phyloP scores from a whole-genome alignment of 1,140 invertebrate genomes.

The Lycorma delicatula region DNA sequence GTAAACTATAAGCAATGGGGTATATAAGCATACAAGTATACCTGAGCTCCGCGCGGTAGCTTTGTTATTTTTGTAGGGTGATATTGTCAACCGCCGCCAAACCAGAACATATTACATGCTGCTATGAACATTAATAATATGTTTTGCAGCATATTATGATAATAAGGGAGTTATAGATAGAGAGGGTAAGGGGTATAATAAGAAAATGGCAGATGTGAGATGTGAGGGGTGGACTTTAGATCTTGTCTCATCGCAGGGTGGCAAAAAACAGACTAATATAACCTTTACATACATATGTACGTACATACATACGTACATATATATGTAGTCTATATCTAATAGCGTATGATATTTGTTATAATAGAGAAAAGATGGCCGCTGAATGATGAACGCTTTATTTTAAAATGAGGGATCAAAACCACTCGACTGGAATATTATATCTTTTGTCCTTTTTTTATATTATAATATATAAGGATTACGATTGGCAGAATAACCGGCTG shows the following conservation, averaged over 20 bases:
- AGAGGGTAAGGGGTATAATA: not conserved
- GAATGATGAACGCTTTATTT: not conserved
- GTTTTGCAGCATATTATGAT: conserved; percentile 11
- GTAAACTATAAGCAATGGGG: no score
- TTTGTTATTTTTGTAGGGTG: conserved; percentile 6
- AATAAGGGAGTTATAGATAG: not conserved
- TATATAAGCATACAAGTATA: no score
- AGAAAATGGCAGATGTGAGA: conserved; percentile 9
- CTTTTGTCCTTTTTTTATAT: conserved; percentile 2
- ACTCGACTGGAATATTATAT: conserved; percentile 2
- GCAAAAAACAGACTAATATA: no score
- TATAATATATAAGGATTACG: no score
- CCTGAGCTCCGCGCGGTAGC: conserved; percentile 10
- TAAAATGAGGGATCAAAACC: not conserved
- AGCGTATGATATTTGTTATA: conserved; percentile 12
- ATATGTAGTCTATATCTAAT: no score
- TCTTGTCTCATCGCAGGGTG: not conserved
- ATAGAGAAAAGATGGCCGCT: conserved; percentile 11
- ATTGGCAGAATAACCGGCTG: no score
- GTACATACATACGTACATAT: no score
- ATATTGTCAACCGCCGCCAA: not conserved
- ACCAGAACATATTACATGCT: conserved; percentile 11
- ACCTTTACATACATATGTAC: no score
- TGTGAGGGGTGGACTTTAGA: conserved; percentile 2
- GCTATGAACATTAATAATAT: conserved; percentile 11